phyloP scores from a whole-genome alignment of 2,113 vertebrate genomes.

The Clupea harengus region DNA sequence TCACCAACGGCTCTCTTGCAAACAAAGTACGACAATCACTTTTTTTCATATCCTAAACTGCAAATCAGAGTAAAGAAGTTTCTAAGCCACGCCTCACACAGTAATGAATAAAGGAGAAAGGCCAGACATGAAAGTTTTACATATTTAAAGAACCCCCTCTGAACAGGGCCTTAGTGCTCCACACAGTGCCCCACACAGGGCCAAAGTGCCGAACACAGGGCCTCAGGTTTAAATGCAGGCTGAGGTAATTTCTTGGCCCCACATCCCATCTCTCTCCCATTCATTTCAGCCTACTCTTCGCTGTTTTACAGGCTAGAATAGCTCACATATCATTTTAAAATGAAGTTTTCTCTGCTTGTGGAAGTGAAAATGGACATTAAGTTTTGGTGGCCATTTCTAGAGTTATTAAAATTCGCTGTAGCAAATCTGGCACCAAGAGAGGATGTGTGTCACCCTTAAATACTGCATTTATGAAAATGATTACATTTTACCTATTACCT shows the following conservation, averaged over 20 bases:
- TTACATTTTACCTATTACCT: not conserved
- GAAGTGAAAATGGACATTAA: not conserved
- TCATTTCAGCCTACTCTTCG: too few species aligned
- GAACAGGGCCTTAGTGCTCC: too few species aligned
- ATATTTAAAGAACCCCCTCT: not conserved
- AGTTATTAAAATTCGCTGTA: not conserved
- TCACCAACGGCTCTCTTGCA: not conserved
- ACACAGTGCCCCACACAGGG: too few species aligned
- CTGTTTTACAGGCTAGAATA: too few species aligned
- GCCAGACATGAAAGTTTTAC: not conserved
- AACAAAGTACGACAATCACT: not conserved
- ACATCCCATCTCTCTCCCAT: too few species aligned
- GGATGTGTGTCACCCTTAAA: not conserved
- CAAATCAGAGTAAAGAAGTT: not conserved
- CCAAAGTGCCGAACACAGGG: too few species aligned
- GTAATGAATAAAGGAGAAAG: conserved; percentile 21
- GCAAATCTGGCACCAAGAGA: too few species aligned
- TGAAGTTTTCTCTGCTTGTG: too few species aligned
- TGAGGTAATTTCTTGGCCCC: too few species aligned
- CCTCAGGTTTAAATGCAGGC: too few species aligned
- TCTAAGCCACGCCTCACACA: not conserved
- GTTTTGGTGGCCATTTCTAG: not conserved
- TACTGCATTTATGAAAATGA: not conserved
- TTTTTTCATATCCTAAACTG: not conserved
- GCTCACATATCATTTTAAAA: too few species aligned